Base-by-base conservation (phyloP, 2,888 invertebrate species). In the Perithous albicinctus region DNA sequence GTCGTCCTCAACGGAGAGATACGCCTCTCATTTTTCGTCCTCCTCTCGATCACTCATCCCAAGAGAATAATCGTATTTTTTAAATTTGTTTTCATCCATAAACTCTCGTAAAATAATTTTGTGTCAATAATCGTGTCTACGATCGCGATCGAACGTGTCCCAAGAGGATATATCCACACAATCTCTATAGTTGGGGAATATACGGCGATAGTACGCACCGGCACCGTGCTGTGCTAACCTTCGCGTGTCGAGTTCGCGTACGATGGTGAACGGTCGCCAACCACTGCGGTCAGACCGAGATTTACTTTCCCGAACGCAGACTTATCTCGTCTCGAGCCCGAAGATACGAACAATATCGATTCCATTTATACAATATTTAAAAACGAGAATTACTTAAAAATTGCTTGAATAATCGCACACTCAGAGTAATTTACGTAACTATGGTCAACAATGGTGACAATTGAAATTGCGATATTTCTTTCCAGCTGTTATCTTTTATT, bases 1-100 rank as follows among this genome's bases (percentile, higher is more conserved):
- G 80, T 82, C 82, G 83, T 84, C 75, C 80, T 56, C 74, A 43
- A 26, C 29, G 69, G 35, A n/a, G 66, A 86, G 70, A 85, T 83
- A 75, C 78, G 72, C 75, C 78, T 76, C 63, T 76, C 63, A 66
- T 51, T 73, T 73, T 48, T 61, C 67, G 35, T 35, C 35, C 51
- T 23, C 64, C 29, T 29, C 56, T 29, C 8, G 10, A 72, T 2
- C 6, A 6, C 3, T 51, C 18, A 48, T 51, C 10, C 18, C 8
- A 15, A 4, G 8, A 15, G 3, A 56, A 10, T 20, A 20, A 61
- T 32, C 5, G n/a, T 56, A 61, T 35, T 61, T 7, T 15, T 18
- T 15, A n/a, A n/a, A n/a, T n/a, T 18, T 18, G 8, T 18, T 7
- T 20, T 20, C 18, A 1, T 10, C 8, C 48, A 29, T 7, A 2